These are phyloP conservation scores for Epistrophe grossulariae DNA, from an alignment of 2,888 invertebrate species.

Conservation along the genomic window DNA sequence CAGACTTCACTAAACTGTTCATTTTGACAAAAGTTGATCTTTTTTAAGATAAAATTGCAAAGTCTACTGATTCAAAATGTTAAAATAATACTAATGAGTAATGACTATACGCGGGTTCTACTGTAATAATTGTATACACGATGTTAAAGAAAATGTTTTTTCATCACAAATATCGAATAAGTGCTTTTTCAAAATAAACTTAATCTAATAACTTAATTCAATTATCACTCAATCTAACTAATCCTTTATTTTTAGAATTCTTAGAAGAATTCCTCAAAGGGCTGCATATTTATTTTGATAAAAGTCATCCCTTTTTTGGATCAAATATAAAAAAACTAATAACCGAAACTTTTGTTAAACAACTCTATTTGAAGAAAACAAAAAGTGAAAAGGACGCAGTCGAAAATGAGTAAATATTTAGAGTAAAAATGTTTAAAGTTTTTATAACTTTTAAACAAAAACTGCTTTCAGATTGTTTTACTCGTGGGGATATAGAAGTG, in stretches of 20 bases:
- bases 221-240: not conserved
- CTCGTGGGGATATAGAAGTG: slow-evolving; percentile 78
- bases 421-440: not conserved
- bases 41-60: too few relatives aligned
- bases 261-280: slow-evolving; percentile 77
- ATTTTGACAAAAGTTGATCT: too few relatives aligned
- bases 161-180: too few relatives aligned
- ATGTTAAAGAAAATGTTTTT: too few relatives aligned
- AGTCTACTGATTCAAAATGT: too few relatives aligned
- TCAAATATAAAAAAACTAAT: slow-evolving; percentile 78
- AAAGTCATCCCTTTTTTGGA: slow-evolving; percentile 77
- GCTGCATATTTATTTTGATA: slow-evolving; percentile 77
- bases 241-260: slow-evolving; percentile 72
- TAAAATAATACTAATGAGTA: too few relatives aligned
- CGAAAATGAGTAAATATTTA: slow-evolving; percentile 52
- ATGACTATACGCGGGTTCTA: too few relatives aligned
- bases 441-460: not conserved
- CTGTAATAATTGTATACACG: too few relatives aligned
- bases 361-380: slow-evolving; percentile 78
- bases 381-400: slow-evolving; percentile 75
- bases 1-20: too few relatives aligned
- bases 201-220: too few relatives aligned
- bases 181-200: too few relatives aligned
- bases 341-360: slow-evolving; percentile 79
- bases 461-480: slow-evolving; percentile 74